A percentile compares a stretch with the other conserved stretches of the same genome.
Conservation (phyloP, 2,113 vertebrate genomes). For the Lepus europaeus region DNA sequence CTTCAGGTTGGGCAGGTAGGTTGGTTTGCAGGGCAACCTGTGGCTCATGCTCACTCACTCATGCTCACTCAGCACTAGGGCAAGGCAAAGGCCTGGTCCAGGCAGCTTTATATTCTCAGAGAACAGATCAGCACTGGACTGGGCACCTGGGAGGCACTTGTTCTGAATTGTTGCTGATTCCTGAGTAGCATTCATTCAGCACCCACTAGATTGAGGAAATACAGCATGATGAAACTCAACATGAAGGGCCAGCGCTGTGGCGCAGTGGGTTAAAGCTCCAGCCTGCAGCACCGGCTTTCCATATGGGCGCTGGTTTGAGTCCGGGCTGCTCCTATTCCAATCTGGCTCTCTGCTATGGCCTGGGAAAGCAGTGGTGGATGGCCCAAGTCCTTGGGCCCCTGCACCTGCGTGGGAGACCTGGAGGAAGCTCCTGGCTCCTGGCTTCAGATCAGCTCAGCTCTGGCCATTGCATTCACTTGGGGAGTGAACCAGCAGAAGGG, state of each 20-base stretch:
- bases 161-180: not conserved
- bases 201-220: slow-evolving; percentile 1
- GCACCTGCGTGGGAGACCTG: too few relatives aligned
- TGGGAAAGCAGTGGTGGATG: too few relatives aligned
- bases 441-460: too few relatives aligned
- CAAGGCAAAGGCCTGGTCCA: not conserved
- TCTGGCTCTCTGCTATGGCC: too few relatives aligned
- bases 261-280: too few relatives aligned
- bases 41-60: not conserved
- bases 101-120: slow-evolving; percentile 8
- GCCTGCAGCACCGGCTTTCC: too few relatives aligned
- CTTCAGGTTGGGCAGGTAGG: not conserved
- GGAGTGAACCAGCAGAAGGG: too few relatives aligned
- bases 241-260: not conserved
- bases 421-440: too few relatives aligned
- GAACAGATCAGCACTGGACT: not conserved
- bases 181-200: slow-evolving; percentile 47
- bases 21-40: not conserved
- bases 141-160: not conserved
- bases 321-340: too few relatives aligned
- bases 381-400: too few relatives aligned
- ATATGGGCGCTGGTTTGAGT: too few relatives aligned
- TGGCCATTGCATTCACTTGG: too few relatives aligned
- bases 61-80: not conserved
- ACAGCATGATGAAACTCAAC: not conserved